These are phyloP conservation scores for Pentalonia nigronervosa DNA, from an alignment of 1,140 invertebrate genomes.

Conservation along the genomic window DNA sequence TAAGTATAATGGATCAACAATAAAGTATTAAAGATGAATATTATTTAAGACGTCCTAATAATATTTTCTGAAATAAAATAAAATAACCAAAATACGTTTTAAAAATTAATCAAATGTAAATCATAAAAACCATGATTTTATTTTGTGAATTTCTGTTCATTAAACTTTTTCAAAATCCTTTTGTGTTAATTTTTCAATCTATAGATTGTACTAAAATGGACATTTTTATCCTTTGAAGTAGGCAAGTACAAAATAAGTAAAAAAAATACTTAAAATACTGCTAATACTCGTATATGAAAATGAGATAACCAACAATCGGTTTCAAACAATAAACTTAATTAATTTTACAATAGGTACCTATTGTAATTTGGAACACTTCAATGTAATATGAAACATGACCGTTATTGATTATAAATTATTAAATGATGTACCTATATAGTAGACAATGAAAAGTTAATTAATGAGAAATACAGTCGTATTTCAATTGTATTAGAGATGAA, in stretches of 20 bases:
- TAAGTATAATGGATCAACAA: too few species aligned
- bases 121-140: neutral
- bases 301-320: neutral
- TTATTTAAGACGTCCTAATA: neutral
- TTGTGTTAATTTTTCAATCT: neutral
- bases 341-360: neutral
- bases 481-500: neutral
- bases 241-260: neutral
- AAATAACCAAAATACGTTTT: neutral
- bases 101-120: neutral
- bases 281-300: neutral
- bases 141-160: neutral
- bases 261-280: neutral
- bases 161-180: neutral
- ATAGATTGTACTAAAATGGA: neutral
- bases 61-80: neutral
- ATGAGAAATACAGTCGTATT: neutral
- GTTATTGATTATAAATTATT: too few species aligned
- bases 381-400: too few species aligned
- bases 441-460: neutral
- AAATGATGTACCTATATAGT: neutral
- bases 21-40: too few species aligned
- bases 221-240: too few species aligned
- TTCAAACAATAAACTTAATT: slow-evolving; percentile 1
- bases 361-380: too few species aligned